Evolutionary conservation across 2,888 invertebrate species (phyloP).

Genomic region (Gari tellinella): DNA sequence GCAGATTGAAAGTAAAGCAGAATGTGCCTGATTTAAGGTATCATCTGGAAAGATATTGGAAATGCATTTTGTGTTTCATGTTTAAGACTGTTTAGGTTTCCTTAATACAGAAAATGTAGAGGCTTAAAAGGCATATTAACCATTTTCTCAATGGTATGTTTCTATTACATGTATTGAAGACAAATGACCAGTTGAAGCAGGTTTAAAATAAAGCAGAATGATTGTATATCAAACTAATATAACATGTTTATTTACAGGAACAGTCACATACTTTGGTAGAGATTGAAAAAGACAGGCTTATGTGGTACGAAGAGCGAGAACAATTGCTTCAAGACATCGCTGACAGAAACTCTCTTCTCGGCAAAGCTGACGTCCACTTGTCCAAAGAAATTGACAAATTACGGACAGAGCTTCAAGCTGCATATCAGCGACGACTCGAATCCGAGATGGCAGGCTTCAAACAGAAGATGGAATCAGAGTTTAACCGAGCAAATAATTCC

Average conservation of each 20-base stretch:
- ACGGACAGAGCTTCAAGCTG: conserved; percentile 60
- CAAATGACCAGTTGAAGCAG: too few relatives aligned
- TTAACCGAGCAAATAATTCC: conserved; percentile 40
- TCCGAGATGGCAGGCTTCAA: conserved; percentile 50
- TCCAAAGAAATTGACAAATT: conserved; percentile 69
- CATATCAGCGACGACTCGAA: conserved; percentile 64
- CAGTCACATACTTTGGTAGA: conserved; percentile 37
- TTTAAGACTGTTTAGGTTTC: too few relatives aligned
- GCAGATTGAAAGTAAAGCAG: too few relatives aligned
- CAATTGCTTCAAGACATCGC: conserved; percentile 59
- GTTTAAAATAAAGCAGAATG: too few relatives aligned
- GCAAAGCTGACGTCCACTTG: conserved; percentile 70
- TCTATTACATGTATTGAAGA: too few relatives aligned
- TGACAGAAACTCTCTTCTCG: conserved; percentile 65
- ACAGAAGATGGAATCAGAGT: conserved; percentile 57
- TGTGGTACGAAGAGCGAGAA: conserved; percentile 61
- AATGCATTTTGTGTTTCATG: too few relatives aligned
- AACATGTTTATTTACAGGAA: conserved; percentile 26
- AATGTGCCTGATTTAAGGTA: too few relatives aligned
- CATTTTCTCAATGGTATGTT: too few relatives aligned
- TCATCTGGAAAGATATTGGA: too few relatives aligned
- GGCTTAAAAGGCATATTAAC: too few relatives aligned
- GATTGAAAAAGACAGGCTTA: conserved; percentile 49
- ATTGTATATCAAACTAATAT: neutral
- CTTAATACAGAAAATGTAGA: too few relatives aligned